phyloP scores from a whole-genome alignment of 2,113 vertebrate species.

The Saccopteryx bilineata region DNA sequence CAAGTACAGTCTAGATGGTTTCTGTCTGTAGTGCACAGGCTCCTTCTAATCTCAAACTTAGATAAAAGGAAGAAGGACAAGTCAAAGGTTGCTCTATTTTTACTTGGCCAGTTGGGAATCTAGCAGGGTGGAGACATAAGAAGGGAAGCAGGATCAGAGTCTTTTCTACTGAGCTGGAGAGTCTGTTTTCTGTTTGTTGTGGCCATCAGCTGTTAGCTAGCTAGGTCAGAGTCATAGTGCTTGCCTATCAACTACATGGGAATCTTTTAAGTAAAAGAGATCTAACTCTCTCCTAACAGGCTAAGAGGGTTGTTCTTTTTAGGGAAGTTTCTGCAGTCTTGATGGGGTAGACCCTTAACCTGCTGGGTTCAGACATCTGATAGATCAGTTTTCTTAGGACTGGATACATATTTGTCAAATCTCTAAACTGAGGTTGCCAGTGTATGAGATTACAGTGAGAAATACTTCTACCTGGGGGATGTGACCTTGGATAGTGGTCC shows the following conservation, averaged over 20 bases:
- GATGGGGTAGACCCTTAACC: neutral
- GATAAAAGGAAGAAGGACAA: neutral
- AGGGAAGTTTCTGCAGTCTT: neutral
- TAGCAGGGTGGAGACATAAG: neutral
- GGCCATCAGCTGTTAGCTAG: neutral
- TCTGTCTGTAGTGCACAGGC: neutral
- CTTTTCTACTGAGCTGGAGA: neutral
- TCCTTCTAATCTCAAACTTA: neutral
- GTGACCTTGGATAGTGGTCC: neutral
- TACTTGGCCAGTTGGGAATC: slow-evolving; percentile 8
- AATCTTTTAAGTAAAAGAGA: neutral
- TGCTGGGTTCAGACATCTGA: neutral
- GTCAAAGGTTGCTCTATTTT: neutral
- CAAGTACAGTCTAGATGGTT: neutral
- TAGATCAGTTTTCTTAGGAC: neutral
- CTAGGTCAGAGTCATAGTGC: neutral
- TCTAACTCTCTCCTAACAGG: neutral
- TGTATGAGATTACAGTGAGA: slow-evolving; percentile 29
- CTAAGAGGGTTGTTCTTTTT: neutral
- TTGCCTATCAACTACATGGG: neutral
- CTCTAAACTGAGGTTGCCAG: neutral
- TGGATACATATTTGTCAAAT: neutral
- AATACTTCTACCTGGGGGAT: neutral
- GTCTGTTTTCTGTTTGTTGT: neutral
- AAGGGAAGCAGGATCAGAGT: neutral